Base-by-base conservation (phyloP, 2,797 vertebrate species). In the Neomorphus geoffroyi region DNA sequence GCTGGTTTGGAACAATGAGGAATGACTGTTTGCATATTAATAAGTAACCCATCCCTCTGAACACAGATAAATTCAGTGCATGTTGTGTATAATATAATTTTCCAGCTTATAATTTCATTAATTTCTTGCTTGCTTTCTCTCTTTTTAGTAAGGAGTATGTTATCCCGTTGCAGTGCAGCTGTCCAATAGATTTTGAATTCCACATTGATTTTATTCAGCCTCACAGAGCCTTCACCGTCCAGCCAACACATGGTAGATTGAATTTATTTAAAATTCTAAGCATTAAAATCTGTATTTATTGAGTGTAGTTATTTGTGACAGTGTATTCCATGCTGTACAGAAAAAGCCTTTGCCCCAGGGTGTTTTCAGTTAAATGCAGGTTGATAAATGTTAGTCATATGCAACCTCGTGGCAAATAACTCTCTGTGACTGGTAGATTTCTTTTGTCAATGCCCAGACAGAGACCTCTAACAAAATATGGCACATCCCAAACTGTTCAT, bases 121-220 rank as follows among this genome's bases (percentile, higher is more conserved):
- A 89, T 81, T 60, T 78, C 15, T 33, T 77, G 94, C 73, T 92
- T 81, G 50, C 33, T 95, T 88, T 92, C 7, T 96, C 69, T 80
- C 70, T 94, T 97, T 93, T 30, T 93, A 99, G 99, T 48, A 98
- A 98, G 91, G 92, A 93, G 28, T 98, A 97, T 32, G 90, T 95
- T 71, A 98, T 99, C 96, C 98, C 98, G 18, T 94, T 99, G 95
- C 98, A 98, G 80, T 99, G 99, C 98, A 99, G 98, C 98, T 99
- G 98, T 88, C 99, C 99, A 30, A 88, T 99, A 73, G 99, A 99
- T 96, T 99, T 99, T 87, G 98, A 99, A 90, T 99, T 99, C 92
- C 98, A 98, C 88, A 97, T 99, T 84, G 90, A 97, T 35, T 92
- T 98, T 88, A 93, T 99, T 88, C 97, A 98, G 92, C 93, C 98